Evolutionary conservation across 2,113 vertebrate genomes (phyloP).

Genomic region (Otocyon megalotis): DNA sequence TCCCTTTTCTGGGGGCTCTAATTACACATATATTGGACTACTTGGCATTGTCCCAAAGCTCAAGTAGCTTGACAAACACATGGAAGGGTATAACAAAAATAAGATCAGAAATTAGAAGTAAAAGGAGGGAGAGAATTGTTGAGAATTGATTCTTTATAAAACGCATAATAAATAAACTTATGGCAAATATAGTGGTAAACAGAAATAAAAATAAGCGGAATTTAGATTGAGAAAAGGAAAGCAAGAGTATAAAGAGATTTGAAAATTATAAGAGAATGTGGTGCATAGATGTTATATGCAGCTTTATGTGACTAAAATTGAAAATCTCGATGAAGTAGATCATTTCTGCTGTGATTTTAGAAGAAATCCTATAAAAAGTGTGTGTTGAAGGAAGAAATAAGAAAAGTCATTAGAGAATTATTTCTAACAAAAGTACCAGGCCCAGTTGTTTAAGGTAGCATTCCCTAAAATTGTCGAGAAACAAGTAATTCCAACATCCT

Average conservation of each 20-base stretch:
- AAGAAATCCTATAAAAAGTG: background rate
- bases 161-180: background rate
- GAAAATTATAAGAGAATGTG: background rate
- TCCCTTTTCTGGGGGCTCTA: background rate
- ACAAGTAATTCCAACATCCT: background rate
- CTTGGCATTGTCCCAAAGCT: background rate
- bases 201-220: conserved; percentile 27
- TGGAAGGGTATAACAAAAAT: conserved; percentile 15
- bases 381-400: background rate
- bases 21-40: background rate
- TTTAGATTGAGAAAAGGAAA: conserved; percentile 7
- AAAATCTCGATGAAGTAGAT: conserved; percentile 29
- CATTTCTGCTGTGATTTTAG: background rate
- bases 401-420: conserved; percentile 28
- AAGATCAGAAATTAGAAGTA: conserved; percentile 28
- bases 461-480: background rate
- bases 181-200: conserved; percentile 31
- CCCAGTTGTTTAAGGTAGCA: background rate
- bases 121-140: background rate
- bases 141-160: background rate
- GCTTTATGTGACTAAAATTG: background rate
- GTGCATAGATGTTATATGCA: background rate
- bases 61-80: background rate
- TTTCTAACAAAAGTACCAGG: background rate
- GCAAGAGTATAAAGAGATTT: background rate